Conservation (phyloP, 2,113 vertebrate genomes). For the Bambusicola thoracicus region DNA sequence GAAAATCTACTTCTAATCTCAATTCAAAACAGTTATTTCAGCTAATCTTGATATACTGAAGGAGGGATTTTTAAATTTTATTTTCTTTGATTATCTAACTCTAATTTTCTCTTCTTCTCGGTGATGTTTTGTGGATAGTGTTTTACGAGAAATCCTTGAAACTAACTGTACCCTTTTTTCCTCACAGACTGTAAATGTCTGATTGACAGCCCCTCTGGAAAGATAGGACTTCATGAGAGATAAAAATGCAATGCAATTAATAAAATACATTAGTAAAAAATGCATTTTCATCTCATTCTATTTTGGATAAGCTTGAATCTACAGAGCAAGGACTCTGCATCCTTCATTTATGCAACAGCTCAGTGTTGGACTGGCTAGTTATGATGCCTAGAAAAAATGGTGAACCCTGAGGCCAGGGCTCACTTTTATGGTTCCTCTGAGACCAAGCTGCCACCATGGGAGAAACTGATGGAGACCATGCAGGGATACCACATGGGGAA, state of each 20-base stretch:
- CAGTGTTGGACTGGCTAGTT: background rate
- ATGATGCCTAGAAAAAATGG: background rate
- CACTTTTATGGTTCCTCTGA: background rate
- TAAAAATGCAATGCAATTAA: background rate
- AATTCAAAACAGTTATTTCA: background rate
- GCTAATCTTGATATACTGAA: background rate
- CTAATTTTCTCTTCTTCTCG: background rate
- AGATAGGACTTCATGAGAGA: background rate
- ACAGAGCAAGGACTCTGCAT: background rate
- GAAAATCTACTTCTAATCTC: background rate
- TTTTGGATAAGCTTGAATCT: background rate
- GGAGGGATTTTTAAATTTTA: fast-evolving
- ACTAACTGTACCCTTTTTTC: background rate
- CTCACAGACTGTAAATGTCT: background rate
- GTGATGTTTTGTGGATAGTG: background rate
- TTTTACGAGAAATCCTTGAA: background rate
- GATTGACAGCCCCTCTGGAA: background rate
- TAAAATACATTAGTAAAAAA: constrained; percentile 9
- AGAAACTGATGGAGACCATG: background rate
- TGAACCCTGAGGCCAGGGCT: background rate
- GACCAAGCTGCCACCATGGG: background rate
- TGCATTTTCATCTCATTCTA: constrained; percentile 2
- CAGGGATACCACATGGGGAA: background rate
- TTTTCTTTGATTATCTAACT: background rate
- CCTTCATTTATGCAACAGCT: background rate